Percentiles rank a stretch among this genome's conserved stretches.
phyloP scores from a whole-genome alignment of 2,888 invertebrate genomes.

The Pandemis cinnamomeana region DNA sequence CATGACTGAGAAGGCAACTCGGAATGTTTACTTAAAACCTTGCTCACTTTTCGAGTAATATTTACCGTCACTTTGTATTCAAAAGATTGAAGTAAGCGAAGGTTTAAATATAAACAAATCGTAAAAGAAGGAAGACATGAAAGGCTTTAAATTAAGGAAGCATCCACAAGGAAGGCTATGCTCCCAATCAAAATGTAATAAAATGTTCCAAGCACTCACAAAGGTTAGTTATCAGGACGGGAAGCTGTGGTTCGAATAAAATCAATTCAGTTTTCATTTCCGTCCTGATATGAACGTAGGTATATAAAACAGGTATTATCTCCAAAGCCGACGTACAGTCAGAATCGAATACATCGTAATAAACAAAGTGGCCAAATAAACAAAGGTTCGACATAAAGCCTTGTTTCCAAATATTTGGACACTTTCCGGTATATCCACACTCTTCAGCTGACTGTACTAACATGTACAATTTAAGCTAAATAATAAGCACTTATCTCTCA shows the following conservation, averaged over 20 bases:
- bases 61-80: slow-evolving; percentile 26
- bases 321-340: background rate
- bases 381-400: no score
- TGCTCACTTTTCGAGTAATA: background rate
- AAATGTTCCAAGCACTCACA: background rate
- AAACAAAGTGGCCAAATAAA: no score
- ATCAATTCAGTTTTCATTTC: background rate
- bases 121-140: slow-evolving; percentile 34
- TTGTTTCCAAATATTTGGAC: no score
- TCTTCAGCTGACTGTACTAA: no score
- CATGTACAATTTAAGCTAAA: no score
- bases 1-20: background rate
- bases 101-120: slow-evolving; percentile 11
- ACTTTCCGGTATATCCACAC: no score
- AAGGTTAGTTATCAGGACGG: background rate
- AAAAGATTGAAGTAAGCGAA: slow-evolving; percentile 7
- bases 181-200: slow-evolving; percentile 21
- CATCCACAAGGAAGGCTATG: slow-evolving; percentile 14
- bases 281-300: background rate
- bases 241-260: slow-evolving; percentile 1
- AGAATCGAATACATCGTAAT: no score
- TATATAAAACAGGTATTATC: background rate
- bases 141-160: slow-evolving; percentile 26
- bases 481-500: no score
- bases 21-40: background rate